Evolutionary conservation across 2,797 vertebrate species (phyloP), one percentile per base, ranked within the genome.

Genomic region (Neopelma chrysocephalum): DNA sequence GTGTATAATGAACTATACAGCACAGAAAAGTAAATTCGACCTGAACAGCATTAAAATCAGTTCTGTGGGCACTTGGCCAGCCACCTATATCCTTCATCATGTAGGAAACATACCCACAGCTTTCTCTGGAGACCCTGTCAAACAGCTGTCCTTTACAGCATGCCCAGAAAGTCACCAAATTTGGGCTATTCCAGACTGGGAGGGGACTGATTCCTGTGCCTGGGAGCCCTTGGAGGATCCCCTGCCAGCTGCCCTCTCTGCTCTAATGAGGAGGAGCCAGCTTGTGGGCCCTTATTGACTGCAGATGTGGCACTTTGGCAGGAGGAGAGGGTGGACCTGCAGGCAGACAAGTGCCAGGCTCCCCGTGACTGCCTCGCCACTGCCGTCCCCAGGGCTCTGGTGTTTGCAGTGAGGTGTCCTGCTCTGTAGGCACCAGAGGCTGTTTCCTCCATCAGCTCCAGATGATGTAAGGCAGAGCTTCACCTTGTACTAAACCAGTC

Each of bases 161-260:
- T 95, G 94, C 96, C 96, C 96, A 95, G 95, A 96, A 96, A 96
- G 96, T 81, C 96, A 96, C 96, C 96, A 93, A 96, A 97, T 96
- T 94, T 96, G 94, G 96, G 96, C 90, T 96, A 62, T 96, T 97
- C 94, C 95, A 96, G 95, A 95, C 95, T 93, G 91, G 91, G 95
- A 94, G 95, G 94, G 94, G 81, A 95, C 95, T 94, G 92, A 94
- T 96, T 96, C 95, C 93, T 10, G 86, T 16, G 90, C 92, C 93
- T 95, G 93, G 92, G 90, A 97, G 94, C 95, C 96, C 95, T 95
- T 85, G 89, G 96, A 97, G 95, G 83, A 91, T 97, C 96, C 96
- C 95, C 89, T 94, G 96, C 94, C 96, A 97, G 96, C 94, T 95
- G 95, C 95, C 95, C 94, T 94, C 96, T 96, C 92, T 96, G 78